phyloP scores from a whole-genome alignment of 2,797 vertebrate species.

The Xenops minutus region DNA sequence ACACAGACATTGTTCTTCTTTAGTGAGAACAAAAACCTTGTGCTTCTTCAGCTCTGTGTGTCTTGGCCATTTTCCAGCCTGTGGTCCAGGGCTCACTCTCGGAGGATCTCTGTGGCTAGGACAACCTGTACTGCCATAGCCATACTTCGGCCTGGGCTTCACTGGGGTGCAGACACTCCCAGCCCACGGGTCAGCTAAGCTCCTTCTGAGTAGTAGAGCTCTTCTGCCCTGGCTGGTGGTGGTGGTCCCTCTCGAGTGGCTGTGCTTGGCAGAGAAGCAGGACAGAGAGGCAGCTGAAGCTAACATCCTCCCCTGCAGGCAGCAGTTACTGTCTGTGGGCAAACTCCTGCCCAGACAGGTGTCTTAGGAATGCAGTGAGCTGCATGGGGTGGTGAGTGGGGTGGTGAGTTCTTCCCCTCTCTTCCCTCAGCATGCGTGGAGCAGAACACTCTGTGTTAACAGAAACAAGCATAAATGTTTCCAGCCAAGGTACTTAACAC shows the following conservation, averaged over 20 bases:
- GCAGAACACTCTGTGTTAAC: neutral
- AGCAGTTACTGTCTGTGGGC: neutral
- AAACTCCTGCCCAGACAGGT: neutral
- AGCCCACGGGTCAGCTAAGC: accelerated
- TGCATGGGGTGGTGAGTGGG: accelerated
- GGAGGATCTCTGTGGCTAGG: neutral
- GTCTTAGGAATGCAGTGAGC: neutral
- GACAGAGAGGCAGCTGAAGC: neutral
- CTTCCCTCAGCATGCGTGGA: accelerated
- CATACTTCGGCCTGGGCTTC: neutral
- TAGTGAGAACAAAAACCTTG: neutral
- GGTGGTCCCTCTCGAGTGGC: neutral
- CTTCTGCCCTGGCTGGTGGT: neutral
- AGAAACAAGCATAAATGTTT: constrained; percentile 11
- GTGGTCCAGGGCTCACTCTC: neutral
- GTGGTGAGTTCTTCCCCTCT: neutral
- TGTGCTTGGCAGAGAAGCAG: neutral
- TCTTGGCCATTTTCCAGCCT: neutral
- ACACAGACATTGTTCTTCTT: neutral
- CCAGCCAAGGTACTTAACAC: constrained; percentile 28
- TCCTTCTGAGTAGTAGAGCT: neutral
- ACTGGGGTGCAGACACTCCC: neutral
- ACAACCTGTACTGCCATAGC: neutral
- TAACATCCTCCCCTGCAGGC: neutral
- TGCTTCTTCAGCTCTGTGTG: neutral